phyloP scores from a whole-genome alignment of 1,140 invertebrate genomes.

The Aporrectodea caliginosa region DNA sequence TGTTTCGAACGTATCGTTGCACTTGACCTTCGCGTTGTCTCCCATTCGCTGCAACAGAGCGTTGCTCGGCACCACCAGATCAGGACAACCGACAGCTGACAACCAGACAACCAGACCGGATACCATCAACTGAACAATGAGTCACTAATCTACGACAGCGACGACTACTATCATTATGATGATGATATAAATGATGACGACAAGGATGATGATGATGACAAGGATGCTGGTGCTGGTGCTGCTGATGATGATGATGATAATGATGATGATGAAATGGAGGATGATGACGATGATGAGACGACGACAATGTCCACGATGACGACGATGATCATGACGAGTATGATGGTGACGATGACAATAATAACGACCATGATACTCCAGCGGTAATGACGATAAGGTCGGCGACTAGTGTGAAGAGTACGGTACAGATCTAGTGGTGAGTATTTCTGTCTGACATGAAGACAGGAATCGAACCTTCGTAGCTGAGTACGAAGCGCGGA shows the following conservation, averaged over 20 bases:
- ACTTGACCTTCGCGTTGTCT: slow-evolving; percentile 19
- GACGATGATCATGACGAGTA: too few relatives aligned
- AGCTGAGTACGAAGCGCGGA: neutral
- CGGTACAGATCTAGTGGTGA: too few relatives aligned
- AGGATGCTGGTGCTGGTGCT: neutral
- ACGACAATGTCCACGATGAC: too few relatives aligned
- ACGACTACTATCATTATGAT: too few relatives aligned
- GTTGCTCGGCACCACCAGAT: neutral
- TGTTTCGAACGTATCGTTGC: slow-evolving; percentile 27
- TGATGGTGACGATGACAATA: too few relatives aligned
- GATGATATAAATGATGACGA: neutral
- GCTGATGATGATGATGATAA: neutral
- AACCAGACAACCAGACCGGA: neutral
- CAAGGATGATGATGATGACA: neutral
- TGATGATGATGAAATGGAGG: neutral
- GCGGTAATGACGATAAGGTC: too few relatives aligned
- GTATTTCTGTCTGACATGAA: too few relatives aligned
- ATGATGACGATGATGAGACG: too few relatives aligned
- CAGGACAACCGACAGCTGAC: slow-evolving; percentile 16
- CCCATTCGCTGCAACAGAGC: neutral
- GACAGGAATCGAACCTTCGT: neutral
- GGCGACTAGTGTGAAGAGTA: too few relatives aligned
- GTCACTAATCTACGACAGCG: too few relatives aligned
- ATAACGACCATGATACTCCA: too few relatives aligned
- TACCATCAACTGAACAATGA: too few relatives aligned